A percentile compares a stretch with the other conserved stretches of the same genome.
phyloP scores from a whole-genome alignment of 2,113 vertebrate genomes.

The rabbit (Oryctolagus cuniculus) region DNA sequence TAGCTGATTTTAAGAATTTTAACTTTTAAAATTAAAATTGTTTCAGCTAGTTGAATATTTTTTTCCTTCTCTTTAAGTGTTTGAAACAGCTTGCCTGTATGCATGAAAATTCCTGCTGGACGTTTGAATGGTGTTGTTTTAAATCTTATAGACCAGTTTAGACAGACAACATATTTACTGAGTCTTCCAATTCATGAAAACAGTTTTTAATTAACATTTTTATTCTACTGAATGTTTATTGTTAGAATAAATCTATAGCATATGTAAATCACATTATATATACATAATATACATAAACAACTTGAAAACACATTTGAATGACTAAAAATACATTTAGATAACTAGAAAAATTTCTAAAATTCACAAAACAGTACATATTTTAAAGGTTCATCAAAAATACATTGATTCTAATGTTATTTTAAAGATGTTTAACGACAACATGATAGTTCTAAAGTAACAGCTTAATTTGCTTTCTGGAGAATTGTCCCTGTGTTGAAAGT shows the following conservation, averaged over 20 bases:
- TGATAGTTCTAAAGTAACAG: not conserved
- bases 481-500: not conserved
- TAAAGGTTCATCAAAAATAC: not conserved
- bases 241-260: not conserved
- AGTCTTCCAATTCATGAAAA: not conserved
- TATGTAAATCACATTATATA: not conserved
- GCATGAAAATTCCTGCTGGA: not conserved
- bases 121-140: not conserved
- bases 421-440: conserved; percentile 42
- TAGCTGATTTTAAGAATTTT: not conserved
- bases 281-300: not conserved
- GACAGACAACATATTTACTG: not conserved
- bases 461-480: conserved; percentile 48
- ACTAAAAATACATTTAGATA: not conserved
- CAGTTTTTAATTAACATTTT: not conserved
- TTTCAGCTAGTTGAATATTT: not conserved
- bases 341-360: not conserved
- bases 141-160: not conserved
- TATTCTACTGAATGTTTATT: not conserved
- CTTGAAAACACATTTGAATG: not conserved
- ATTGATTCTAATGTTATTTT: conserved; percentile 42
- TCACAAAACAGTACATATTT: not conserved
- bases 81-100: not conserved
- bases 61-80: not conserved
- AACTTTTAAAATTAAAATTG: not conserved